Conservation (phyloP, 2,113 vertebrate species). For the Neogale vison region DNA sequence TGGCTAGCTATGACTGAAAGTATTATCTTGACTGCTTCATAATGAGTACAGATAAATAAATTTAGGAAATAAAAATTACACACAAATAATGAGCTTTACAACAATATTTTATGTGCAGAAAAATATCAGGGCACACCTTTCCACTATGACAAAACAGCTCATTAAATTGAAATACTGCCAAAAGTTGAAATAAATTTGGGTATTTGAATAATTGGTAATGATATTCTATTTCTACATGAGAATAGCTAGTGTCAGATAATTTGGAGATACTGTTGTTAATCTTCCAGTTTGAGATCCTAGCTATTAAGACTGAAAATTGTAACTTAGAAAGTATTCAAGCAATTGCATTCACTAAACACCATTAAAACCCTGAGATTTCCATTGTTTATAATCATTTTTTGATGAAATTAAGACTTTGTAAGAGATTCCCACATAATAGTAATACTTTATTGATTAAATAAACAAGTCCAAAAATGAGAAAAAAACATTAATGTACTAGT, state of each 20-base stretch:
- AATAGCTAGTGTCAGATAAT: neutral
- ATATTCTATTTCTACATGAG: neutral
- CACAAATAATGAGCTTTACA: neutral
- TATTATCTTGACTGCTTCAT: neutral
- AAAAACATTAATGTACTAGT: neutral
- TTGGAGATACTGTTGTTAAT: neutral
- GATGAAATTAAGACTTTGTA: neutral
- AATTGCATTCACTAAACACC: neutral
- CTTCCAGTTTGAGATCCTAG: neutral
- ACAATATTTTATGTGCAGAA: neutral
- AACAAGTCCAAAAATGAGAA: neutral
- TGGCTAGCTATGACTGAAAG: neutral
- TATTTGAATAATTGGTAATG: neutral
- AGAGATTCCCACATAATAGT: neutral
- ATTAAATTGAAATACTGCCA: neutral
- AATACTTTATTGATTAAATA: neutral
- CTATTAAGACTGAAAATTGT: neutral
- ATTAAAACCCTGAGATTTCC: neutral
- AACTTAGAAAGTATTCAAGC: neutral
- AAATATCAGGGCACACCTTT: neutral
- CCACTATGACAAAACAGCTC: neutral
- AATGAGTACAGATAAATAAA: neutral
- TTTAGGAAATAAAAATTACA: neutral
- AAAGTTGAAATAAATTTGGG: neutral
- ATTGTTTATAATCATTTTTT: neutral